These are phyloP conservation scores for Dolichopus griseipennis DNA, from an alignment of 2,888 invertebrate genomes.

Conservation along the genomic window DNA sequence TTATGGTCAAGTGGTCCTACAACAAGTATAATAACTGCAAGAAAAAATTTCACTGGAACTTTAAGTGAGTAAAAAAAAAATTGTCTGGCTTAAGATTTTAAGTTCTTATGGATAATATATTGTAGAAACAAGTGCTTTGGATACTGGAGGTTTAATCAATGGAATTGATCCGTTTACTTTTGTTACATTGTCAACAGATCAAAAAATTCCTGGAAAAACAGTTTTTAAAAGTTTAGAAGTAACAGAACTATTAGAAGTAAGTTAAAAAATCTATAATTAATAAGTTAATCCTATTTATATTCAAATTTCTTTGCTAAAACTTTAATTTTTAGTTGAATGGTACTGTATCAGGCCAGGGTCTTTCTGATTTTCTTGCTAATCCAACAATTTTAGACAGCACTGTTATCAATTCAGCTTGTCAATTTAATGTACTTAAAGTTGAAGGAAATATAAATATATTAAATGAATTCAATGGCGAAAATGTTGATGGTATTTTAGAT, in stretches of 20 bases:
- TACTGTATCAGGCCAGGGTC: slow-evolving; percentile 41
- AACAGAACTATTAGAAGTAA: slow-evolving; percentile 44
- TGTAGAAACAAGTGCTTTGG: slow-evolving; percentile 36
- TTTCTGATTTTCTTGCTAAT: slow-evolving; percentile 43
- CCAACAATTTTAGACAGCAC: slow-evolving; percentile 44
- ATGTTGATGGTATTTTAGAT: slow-evolving; percentile 38
- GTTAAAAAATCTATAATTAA: neutral
- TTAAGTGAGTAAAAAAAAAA: slow-evolving; percentile 30
- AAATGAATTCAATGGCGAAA: slow-evolving; percentile 40
- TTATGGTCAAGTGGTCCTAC: slow-evolving; percentile 37
- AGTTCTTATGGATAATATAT: too few species aligned
- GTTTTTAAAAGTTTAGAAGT: slow-evolving; percentile 49
- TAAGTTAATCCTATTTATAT: neutral
- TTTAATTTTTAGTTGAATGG: slow-evolving; percentile 44
- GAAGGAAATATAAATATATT: slow-evolving; percentile 45
- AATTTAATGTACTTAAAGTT: slow-evolving; percentile 46
- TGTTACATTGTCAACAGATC: slow-evolving; percentile 43
- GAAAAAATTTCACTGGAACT: slow-evolving; percentile 44
- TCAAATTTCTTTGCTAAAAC: neutral
- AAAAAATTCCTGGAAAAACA: slow-evolving; percentile 41
- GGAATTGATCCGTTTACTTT: slow-evolving; percentile 43
- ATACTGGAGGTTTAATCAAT: slow-evolving; percentile 43
- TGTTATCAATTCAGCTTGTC: slow-evolving; percentile 40
- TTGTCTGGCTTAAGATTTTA: slow-evolving; percentile 7
- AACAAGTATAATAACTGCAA: slow-evolving; percentile 39